Percentiles rank a stretch among this genome's conserved stretches.
phyloP scores from a whole-genome alignment of 2,888 invertebrate genomes.

The Bellardia pandia region DNA sequence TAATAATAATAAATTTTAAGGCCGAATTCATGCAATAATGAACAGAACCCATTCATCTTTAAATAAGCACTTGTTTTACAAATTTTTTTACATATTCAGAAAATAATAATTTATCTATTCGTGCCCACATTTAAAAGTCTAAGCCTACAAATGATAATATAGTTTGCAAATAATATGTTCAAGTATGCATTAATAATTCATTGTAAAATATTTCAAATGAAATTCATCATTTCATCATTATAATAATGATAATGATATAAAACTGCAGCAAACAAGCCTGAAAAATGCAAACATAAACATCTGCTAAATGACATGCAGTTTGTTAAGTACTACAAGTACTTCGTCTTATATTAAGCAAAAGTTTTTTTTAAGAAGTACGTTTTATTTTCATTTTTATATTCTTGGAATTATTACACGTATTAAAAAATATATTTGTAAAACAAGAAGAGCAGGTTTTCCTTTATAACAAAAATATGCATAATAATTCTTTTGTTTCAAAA shows the following conservation, averaged over 20 bases:
- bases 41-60: too few relatives aligned
- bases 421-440: neutral
- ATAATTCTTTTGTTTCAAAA: conserved; percentile 21
- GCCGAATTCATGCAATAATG: too few relatives aligned
- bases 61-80: too few relatives aligned
- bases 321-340: neutral
- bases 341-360: conserved; percentile 1
- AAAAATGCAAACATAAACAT: conserved; percentile 1
- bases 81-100: too few relatives aligned
- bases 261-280: neutral
- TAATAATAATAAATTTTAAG: too few relatives aligned
- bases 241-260: neutral
- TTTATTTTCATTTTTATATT: too few relatives aligned
- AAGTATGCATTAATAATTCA: neutral
- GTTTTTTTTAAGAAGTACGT: neutral
- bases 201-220: neutral
- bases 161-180: neutral
- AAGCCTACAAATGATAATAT: neutral
- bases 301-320: conserved; percentile 14
- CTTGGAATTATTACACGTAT: neutral
- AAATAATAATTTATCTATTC: too few relatives aligned
- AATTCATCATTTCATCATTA: conserved; percentile 7
- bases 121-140: neutral
- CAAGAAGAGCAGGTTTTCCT: neutral
- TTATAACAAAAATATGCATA: neutral